Conservation (phyloP, 1,140 invertebrate genomes). For the Drosophila lacteicornis region DNA sequence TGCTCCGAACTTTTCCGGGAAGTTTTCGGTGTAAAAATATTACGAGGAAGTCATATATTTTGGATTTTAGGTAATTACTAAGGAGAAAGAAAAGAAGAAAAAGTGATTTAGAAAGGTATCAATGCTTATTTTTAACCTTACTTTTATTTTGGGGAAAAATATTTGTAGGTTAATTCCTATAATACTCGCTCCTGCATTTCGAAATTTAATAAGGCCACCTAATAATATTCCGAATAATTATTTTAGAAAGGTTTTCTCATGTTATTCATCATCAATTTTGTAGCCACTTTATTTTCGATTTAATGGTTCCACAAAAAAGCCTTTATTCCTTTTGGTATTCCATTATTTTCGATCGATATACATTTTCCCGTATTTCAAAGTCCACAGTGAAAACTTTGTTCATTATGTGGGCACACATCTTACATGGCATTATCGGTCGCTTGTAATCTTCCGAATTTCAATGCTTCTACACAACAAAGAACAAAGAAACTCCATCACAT, state of each 20-base stretch:
- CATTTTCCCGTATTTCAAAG: not conserved
- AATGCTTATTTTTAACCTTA: not conserved
- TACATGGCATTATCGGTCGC: conserved; percentile 11
- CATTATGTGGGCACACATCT: conserved; percentile 28
- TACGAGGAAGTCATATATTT: conserved; percentile 17
- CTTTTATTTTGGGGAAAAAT: too few relatives aligned
- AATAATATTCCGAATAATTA: not conserved
- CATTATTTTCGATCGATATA: not conserved
- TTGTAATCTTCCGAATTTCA: conserved; percentile 11
- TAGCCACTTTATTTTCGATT: not conserved
- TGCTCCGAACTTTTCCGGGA: conserved; percentile 9
- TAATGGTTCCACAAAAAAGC: not conserved
- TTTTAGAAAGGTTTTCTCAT: not conserved
- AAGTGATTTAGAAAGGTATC: not conserved
- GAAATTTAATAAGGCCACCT: too few relatives aligned
- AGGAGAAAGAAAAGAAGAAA: too few relatives aligned
- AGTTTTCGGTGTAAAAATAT: conserved; percentile 18
- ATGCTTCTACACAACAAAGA: conserved; percentile 1
- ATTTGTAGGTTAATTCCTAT: too few relatives aligned
- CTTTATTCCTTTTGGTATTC: not conserved
- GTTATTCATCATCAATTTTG: not conserved
- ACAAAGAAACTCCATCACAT: conserved; percentile 25
- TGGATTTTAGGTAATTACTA: conserved; percentile 20
- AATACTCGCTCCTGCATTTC: too few relatives aligned
- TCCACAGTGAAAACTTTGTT: conserved; percentile 22